Evolutionary conservation across 2,113 vertebrate genomes (phyloP).

Genomic region (Chroicocephalus ridibundus): DNA sequence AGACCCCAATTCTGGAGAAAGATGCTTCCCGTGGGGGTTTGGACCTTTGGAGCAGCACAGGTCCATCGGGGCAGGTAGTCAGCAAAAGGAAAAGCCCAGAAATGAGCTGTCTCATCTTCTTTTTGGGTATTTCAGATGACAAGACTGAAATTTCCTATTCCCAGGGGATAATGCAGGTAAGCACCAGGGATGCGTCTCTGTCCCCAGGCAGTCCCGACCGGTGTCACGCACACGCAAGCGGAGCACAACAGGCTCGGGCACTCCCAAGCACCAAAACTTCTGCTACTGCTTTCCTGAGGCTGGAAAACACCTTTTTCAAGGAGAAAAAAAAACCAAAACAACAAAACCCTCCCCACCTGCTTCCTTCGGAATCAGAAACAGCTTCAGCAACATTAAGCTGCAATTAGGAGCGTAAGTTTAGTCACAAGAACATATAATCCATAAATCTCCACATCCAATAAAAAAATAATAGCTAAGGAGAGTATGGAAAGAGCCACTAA

Average conservation of each 20-base stretch:
- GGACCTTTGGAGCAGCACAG: background rate
- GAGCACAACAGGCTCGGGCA: fast-evolving
- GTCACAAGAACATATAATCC: background rate
- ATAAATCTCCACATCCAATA: conserved; percentile 43
- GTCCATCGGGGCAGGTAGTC: background rate
- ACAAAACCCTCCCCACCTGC: background rate
- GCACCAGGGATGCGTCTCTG: background rate
- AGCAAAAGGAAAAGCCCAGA: background rate
- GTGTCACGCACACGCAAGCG: fast-evolving
- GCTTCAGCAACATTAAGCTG: background rate
- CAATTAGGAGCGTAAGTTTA: conserved; percentile 42
- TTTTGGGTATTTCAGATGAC: background rate
- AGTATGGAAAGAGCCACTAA: background rate
- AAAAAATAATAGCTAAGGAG: conserved; percentile 50
- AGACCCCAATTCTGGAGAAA: fast-evolving
- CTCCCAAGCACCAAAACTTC: background rate
- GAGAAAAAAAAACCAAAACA: background rate
- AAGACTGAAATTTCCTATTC: background rate
- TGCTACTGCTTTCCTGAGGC: background rate
- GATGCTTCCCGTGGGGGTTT: fast-evolving
- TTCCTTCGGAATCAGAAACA: background rate
- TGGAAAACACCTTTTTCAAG: conserved; percentile 7
- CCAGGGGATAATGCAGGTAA: background rate
- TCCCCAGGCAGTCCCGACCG: background rate
- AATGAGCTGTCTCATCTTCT: background rate